Percentiles rank a stretch among this genome's conserved stretches.
These are phyloP conservation scores for Eclectus roratus DNA, from an alignment of 2,113 vertebrate genomes.

Conservation along the genomic window DNA sequence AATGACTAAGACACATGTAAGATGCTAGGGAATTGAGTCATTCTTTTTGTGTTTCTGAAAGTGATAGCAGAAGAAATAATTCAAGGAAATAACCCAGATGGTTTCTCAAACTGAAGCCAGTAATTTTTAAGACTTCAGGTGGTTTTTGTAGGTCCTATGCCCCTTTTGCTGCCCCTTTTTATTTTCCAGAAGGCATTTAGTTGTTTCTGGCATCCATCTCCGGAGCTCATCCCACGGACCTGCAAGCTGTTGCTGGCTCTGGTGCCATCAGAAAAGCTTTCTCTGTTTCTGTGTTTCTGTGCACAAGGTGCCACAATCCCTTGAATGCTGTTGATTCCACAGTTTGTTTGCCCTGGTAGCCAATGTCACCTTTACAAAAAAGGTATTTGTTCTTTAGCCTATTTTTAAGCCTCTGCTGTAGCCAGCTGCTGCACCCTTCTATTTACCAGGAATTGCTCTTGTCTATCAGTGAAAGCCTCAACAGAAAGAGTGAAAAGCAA, in stretches of 20 bases:
- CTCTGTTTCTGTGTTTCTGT: background rate
- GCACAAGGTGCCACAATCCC: background rate
- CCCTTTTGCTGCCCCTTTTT: background rate
- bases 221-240: background rate
- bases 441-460: background rate
- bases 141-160: background rate
- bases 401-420: background rate
- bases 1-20: slow-evolving; percentile 64
- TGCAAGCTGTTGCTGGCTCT: background rate
- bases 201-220: background rate
- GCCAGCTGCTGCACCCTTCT: background rate
- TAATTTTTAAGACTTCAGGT: background rate
- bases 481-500: background rate
- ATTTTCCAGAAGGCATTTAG: slow-evolving; percentile 16
- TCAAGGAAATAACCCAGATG: background rate
- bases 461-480: background rate
- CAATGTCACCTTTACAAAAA: background rate
- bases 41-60: slow-evolving; percentile 52
- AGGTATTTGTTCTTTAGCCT: background rate
- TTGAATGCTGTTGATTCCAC: background rate
- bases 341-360: background rate
- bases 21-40: slow-evolving; percentile 60
- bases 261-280: background rate
- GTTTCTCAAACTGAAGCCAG: background rate
- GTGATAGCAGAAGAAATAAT: slow-evolving; percentile 18